Evolutionary conservation across 2,113 vertebrate species (phyloP).

Genomic region (Parotia lawesii): DNA sequence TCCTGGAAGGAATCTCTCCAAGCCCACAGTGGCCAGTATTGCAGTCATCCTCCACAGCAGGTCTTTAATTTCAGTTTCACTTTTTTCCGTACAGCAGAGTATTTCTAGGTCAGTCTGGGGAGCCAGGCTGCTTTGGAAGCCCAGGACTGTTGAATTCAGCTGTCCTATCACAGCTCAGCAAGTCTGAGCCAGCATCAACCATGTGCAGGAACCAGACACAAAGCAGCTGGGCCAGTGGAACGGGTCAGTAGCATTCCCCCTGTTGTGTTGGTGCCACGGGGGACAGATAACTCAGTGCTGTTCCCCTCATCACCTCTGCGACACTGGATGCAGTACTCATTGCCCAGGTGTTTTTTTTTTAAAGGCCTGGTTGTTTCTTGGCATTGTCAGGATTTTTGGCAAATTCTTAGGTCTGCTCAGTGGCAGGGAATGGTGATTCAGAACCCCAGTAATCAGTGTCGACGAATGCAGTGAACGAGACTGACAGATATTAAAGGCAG

Average conservation of each 20-base stretch:
- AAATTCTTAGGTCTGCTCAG: neutral
- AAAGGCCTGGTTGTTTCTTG: neutral
- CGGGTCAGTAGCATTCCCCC: neutral
- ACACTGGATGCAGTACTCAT: neutral
- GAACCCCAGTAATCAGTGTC: neutral
- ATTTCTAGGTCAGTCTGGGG: neutral
- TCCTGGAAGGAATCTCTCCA: neutral
- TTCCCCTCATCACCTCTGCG: neutral
- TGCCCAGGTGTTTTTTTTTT: neutral
- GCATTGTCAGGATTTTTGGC: neutral
- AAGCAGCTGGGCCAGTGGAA: neutral
- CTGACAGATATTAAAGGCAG: neutral
- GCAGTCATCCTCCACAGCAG: neutral
- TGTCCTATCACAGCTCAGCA: neutral
- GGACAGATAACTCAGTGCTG: neutral
- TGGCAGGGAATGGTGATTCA: neutral
- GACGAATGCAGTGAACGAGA: neutral
- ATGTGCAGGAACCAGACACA: neutral
- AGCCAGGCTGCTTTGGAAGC: neutral
- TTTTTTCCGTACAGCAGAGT: rapidly evolving
- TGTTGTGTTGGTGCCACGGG: rapidly evolving
- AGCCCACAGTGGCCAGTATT: neutral
- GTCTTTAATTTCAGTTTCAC: neutral
- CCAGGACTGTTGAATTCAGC: neutral
- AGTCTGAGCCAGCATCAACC: neutral